phyloP scores from a whole-genome alignment of 37 sponge, comb jelly and placozoan species.

The Tethya wilhelma region DNA sequence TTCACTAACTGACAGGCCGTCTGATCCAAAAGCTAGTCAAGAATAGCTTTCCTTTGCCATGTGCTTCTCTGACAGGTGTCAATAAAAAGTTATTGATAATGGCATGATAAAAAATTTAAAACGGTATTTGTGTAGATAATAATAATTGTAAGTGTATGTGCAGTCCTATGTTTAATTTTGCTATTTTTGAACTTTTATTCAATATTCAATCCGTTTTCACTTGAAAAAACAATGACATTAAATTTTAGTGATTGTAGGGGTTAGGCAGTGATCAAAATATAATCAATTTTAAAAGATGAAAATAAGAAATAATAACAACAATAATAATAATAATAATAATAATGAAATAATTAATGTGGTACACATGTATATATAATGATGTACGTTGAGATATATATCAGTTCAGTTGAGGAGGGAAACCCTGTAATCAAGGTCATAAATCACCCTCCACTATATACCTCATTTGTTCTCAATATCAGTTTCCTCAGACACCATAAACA shows the following conservation, averaged over 20 bases:
- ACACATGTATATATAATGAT: conserved; percentile 13
- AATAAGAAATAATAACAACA: not conserved
- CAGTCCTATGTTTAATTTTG: no score
- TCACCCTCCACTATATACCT: not conserved
- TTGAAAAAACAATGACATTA: no score
- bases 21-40: conserved; percentile 16
- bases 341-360: not conserved
- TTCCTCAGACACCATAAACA: no score
- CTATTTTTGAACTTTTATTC: no score
- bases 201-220: no score
- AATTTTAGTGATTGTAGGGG: no score
- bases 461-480: not conserved
- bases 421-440: not conserved
- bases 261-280: no score
- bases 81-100: no score
- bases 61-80: no score
- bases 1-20: not conserved
- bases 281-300: not conserved
- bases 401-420: not conserved
- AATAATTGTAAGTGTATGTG: not conserved
- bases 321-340: not conserved
- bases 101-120: no score
- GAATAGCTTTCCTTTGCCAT: not conserved
- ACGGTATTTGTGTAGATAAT: no score
- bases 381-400: conserved; percentile 4